phyloP scores from a whole-genome alignment of 2,888 invertebrate genomes.

The Achlya flavicornis region DNA sequence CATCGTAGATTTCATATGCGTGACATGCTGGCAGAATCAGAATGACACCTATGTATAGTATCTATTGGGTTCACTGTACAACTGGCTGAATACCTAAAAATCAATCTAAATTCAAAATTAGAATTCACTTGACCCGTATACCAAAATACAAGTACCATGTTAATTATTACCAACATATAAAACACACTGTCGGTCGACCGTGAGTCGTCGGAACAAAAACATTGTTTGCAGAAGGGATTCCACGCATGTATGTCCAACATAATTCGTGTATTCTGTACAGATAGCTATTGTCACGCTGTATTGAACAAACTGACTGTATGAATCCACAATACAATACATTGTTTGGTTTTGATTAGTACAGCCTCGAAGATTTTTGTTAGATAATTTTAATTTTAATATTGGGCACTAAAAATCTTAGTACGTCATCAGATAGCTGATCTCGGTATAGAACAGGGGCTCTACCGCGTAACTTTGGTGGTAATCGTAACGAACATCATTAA shows the following conservation, averaged over 20 bases:
- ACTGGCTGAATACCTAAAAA: not conserved
- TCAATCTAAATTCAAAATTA: not conserved
- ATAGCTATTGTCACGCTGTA: constrained; percentile 16
- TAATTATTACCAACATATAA: not conserved
- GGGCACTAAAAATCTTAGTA: not conserved
- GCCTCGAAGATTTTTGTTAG: not conserved
- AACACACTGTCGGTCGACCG: not conserved
- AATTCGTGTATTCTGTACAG: constrained; percentile 20
- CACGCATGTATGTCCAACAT: constrained; percentile 26
- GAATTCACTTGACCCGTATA: not conserved
- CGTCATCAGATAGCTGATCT: too few species aligned
- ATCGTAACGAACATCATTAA: too few species aligned
- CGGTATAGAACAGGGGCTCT: too few species aligned
- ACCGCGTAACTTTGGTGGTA: too few species aligned
- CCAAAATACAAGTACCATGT: not conserved
- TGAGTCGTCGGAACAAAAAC: constrained; percentile 27
- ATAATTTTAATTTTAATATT: not conserved
- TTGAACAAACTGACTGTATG: constrained; percentile 13
- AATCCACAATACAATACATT: constrained; percentile 18
- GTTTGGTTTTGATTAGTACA: constrained; percentile 32
- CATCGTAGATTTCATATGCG: too few species aligned
- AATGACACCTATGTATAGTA: too few species aligned
- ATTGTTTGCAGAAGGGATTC: constrained; percentile 32
- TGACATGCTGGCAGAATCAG: too few species aligned
- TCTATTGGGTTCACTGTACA: not conserved